A percentile compares a stretch with the other conserved stretches of the same genome.
phyloP scores from a whole-genome alignment of 2,888 invertebrate genomes.

The Ctena decussata region DNA sequence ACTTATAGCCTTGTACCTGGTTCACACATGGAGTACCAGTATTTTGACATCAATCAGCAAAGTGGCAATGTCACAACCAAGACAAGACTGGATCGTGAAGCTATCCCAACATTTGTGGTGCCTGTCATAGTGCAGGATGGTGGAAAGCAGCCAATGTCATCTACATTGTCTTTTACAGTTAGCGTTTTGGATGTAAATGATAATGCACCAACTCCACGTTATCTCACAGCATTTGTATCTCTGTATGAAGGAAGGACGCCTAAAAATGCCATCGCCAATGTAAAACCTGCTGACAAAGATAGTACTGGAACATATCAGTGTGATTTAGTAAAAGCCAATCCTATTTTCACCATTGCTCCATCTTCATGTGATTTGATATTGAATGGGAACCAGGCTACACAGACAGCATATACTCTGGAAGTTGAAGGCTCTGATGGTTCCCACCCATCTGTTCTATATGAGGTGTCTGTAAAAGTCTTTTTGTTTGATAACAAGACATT shows the following conservation, averaged over 20 bases:
- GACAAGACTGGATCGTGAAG: slow-evolving; percentile 93
- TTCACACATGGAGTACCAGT: slow-evolving; percentile 89
- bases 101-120: slow-evolving; percentile 92
- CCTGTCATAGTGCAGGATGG: slow-evolving; percentile 94
- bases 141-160: slow-evolving; percentile 92
- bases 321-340: slow-evolving; percentile 87
- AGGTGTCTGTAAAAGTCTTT: slow-evolving; percentile 94
- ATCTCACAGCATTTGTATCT: slow-evolving; percentile 93
- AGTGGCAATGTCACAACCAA: slow-evolving; percentile 94
- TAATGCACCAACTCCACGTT: slow-evolving; percentile 94
- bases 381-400: slow-evolving; percentile 56
- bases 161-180: slow-evolving; percentile 91
- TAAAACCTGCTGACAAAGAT: slow-evolving; percentile 97
- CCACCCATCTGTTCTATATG: slow-evolving; percentile 95
- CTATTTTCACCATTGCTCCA: slow-evolving; percentile 90
- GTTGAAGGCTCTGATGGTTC: slow-evolving; percentile 96
- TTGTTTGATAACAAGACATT: slow-evolving; percentile 94
- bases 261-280: slow-evolving; percentile 94
- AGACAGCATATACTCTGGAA: slow-evolving; percentile 89
- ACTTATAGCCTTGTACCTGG: slow-evolving; percentile 93
- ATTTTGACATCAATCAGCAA: slow-evolving; percentile 92
- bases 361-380: slow-evolving; percentile 94
- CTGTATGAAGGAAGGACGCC: slow-evolving; percentile 89
- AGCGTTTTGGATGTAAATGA: slow-evolving; percentile 96
- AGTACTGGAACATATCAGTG: slow-evolving; percentile 96